Conservation (phyloP, 2,888 invertebrate species). For the Cryptophagus acutangulus region DNA sequence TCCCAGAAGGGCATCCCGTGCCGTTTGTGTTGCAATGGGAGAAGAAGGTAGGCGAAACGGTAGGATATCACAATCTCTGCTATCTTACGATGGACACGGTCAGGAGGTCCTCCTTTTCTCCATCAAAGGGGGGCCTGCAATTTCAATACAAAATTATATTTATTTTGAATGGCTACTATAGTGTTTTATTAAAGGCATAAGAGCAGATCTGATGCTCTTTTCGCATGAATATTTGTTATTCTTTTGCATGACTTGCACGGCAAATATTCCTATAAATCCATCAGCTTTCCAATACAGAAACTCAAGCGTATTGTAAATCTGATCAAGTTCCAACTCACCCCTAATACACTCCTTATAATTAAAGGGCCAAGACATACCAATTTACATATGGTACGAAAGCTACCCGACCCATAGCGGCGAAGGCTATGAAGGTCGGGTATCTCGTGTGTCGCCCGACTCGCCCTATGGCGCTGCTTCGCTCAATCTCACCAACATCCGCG, state of each 20-base stretch:
- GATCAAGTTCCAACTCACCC: too few species aligned
- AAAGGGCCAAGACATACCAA: conserved; percentile 93
- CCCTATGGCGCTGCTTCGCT: conserved; percentile 89
- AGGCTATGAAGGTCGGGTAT: conserved; percentile 88
- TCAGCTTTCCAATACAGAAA: too few species aligned
- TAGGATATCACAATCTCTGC: conserved; percentile 68
- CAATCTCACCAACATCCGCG: conserved; percentile 90
- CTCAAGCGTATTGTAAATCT: too few species aligned
- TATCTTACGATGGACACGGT: conserved; percentile 41
- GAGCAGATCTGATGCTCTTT: too few species aligned
- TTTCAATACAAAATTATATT: too few species aligned
- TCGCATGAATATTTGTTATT: too few species aligned
- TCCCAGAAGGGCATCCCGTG: conserved; percentile 91
- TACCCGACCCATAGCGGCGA: conserved; percentile 95
- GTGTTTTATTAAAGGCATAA: too few species aligned
- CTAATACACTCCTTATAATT: conserved; percentile 25
- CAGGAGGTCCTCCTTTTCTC: too few species aligned
- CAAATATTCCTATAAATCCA: too few species aligned
- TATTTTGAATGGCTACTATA: too few species aligned
- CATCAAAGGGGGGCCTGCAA: too few species aligned
- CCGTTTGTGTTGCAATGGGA: conserved; percentile 98
- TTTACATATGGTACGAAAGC: conserved; percentile 97
- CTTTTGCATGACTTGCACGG: too few species aligned
- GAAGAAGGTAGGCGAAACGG: conserved; percentile 97
- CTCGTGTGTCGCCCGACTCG: conserved; percentile 81